Percentiles rank a stretch among this genome's conserved stretches.
phyloP scores from a whole-genome alignment of 2,888 invertebrate species.

The Scrobipalpa atriplicella region DNA sequence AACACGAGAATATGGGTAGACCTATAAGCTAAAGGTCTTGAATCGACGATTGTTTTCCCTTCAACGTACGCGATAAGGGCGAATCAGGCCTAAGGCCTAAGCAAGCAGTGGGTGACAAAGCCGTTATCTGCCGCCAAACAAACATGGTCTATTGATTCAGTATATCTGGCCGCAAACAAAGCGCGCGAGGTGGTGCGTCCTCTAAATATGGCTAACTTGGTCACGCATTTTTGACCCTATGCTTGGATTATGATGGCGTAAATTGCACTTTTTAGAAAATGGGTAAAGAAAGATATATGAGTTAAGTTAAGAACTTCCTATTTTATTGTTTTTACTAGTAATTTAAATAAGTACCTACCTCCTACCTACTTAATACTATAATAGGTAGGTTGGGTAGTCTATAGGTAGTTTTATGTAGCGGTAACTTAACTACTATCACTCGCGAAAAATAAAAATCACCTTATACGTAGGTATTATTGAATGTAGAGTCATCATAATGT shows the following conservation, averaged over 20 bases:
- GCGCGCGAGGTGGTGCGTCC: conserved; percentile 38
- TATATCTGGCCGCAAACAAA: conserved; percentile 69
- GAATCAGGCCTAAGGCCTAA: conserved; percentile 68
- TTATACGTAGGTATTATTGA: neutral
- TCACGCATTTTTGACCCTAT: neutral
- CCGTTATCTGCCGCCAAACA: conserved; percentile 62
- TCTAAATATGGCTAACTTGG: conserved; percentile 1
- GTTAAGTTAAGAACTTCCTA: neutral
- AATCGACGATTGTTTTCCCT: neutral
- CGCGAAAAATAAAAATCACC: too few relatives aligned
- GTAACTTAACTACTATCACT: too few relatives aligned
- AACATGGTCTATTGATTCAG: conserved; percentile 73
- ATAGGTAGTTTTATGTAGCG: too few relatives aligned
- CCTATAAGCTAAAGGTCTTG: neutral
- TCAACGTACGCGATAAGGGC: conserved; percentile 37
- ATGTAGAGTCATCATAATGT: neutral
- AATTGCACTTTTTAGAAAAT: neutral
- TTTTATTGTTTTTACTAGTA: too few relatives aligned
- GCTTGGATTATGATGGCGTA: neutral
- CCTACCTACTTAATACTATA: too few relatives aligned
- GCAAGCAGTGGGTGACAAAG: conserved; percentile 67
- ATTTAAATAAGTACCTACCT: too few relatives aligned
- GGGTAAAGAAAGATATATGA: too few relatives aligned
- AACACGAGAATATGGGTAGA: neutral
- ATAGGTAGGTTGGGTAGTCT: too few relatives aligned